A percentile compares a stretch with the other conserved stretches of the same genome.
Evolutionary conservation across 2,888 invertebrate species (phyloP).

Genomic region (Linnaemya vulpina): DNA sequence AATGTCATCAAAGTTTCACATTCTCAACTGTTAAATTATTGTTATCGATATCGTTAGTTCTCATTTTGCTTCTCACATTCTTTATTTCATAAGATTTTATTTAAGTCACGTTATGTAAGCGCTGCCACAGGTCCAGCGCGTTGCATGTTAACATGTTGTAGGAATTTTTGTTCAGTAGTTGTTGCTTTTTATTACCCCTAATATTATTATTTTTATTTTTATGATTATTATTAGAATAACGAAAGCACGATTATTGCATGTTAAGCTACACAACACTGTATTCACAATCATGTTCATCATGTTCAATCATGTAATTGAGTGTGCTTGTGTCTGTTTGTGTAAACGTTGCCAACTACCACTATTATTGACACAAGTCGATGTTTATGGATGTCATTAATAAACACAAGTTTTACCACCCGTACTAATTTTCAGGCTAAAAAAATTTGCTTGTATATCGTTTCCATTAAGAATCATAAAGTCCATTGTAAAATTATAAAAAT

Average conservation of each 20-base stretch:
- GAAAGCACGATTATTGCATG: neutral
- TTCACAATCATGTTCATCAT: neutral
- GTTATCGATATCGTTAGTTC: no score
- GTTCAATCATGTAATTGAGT: neutral
- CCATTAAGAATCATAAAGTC: slow-evolving; percentile 4
- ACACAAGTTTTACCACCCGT: neutral
- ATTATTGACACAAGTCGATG: slow-evolving; percentile 59
- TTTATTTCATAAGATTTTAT: neutral
- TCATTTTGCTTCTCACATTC: no score
- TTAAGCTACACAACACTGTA: neutral
- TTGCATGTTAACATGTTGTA: slow-evolving; percentile 67
- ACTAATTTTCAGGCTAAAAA: slow-evolving; percentile 4
- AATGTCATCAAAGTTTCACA: no score
- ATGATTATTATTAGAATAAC: slow-evolving; percentile 41
- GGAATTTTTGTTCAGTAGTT: slow-evolving; percentile 42
- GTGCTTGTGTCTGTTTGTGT: neutral
- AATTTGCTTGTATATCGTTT: slow-evolving; percentile 1
- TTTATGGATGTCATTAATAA: slow-evolving; percentile 44
- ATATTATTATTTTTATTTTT: no score
- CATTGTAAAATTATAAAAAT: neutral
- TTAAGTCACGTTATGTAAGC: neutral
- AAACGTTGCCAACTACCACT: slow-evolving; percentile 1
- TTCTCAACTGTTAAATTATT: no score
- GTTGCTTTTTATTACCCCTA: slow-evolving; percentile 27
- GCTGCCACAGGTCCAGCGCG: neutral